Percentiles rank a stretch among this genome's conserved stretches.
Conservation (phyloP, 1,140 invertebrate genomes). For the Eueides isabella region DNA sequence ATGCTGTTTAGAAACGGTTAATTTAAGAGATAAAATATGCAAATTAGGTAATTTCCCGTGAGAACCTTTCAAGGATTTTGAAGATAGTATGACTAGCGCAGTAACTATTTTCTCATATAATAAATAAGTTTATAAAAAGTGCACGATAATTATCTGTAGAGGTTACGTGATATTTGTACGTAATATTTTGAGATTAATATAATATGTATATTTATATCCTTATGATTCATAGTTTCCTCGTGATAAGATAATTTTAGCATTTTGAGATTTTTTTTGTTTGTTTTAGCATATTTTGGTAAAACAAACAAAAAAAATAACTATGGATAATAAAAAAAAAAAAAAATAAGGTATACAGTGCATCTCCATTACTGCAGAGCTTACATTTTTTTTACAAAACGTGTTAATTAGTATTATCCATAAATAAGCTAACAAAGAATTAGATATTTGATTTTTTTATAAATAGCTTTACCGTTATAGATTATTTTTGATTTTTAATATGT, state of each 20-base stretch:
- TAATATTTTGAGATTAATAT: background rate
- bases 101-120: background rate
- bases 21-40: constrained; percentile 1
- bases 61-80: background rate
- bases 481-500: no score
- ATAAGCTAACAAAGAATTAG: no score
- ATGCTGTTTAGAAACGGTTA: constrained; percentile 1
- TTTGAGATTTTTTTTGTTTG: background rate
- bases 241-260: background rate
- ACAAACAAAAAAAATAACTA: no score
- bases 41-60: constrained; percentile 7
- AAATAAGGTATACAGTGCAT: no score
- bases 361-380: no score
- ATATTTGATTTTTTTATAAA: no score
- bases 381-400: no score
- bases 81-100: background rate
- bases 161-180: background rate
- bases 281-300: background rate
- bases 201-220: background rate
- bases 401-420: no score
- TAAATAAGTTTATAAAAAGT: background rate
- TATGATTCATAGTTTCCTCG: background rate
- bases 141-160: background rate
- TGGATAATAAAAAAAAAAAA: no score
- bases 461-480: no score